Conservation (phyloP, 2,113 vertebrate genomes). For the Elephantulus edwardii region DNA sequence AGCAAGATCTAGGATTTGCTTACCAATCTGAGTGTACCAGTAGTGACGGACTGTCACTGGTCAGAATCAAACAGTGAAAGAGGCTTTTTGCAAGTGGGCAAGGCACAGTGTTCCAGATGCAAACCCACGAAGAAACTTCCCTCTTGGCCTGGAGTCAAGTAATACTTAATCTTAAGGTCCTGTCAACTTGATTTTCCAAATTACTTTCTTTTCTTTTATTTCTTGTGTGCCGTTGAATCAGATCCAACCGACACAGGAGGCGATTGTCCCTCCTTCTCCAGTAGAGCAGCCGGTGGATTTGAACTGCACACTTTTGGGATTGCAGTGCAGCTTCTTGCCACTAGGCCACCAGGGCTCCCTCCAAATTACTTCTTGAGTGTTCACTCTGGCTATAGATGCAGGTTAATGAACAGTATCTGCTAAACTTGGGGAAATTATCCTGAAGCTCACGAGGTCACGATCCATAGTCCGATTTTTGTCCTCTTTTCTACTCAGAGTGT, state of each 20-base stretch:
- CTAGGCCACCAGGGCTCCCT: too few species aligned
- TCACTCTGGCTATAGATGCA: neutral
- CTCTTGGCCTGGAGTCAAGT: neutral
- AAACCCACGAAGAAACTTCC: neutral
- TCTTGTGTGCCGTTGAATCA: too few species aligned
- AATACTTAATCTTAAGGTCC: neutral
- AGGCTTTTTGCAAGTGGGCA: neutral
- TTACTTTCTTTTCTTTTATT: too few species aligned
- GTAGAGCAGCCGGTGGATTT: too few species aligned
- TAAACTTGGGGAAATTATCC: neutral
- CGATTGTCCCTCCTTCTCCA: too few species aligned
- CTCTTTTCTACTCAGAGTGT: neutral
- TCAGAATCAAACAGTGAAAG: neutral
- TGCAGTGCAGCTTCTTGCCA: too few species aligned
- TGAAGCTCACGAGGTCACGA: neutral
- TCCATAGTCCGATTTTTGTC: neutral
- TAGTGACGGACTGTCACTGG: neutral
- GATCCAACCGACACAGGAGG: too few species aligned
- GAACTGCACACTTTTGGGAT: too few species aligned
- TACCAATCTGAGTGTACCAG: too few species aligned
- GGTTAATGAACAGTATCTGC: neutral
- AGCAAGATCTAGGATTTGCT: neutral
- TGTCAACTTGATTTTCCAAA: neutral
- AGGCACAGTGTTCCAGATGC: neutral
- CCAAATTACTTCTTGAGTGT: too few species aligned